Percentiles rank a stretch among this genome's conserved stretches.
Conservation (phyloP, 30 jellyfish, hydroid and myxozoan species). For the Rhopilema esculentum region DNA sequence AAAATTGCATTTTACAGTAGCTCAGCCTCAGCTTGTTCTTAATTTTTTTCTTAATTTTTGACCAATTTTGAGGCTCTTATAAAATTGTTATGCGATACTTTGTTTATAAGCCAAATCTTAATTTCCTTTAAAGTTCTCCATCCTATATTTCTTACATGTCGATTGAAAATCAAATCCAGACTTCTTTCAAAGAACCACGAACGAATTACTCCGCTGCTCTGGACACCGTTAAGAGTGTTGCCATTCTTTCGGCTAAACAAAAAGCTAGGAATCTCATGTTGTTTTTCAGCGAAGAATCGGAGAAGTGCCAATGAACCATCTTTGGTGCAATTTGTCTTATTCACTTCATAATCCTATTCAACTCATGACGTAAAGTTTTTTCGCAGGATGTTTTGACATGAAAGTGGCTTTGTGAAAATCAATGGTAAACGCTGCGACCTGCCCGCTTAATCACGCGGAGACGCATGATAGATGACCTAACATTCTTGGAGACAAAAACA, state of each 20-base stretch:
- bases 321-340: background rate
- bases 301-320: background rate
- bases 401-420: background rate
- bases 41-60: too few species aligned
- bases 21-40: too few species aligned
- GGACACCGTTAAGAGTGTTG: background rate
- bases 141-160: too few species aligned
- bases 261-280: background rate
- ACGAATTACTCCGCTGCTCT: background rate
- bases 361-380: background rate
- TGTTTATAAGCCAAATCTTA: too few species aligned
- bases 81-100: too few species aligned
- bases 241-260: background rate
- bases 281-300: background rate
- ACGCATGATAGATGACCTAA: slow-evolving; percentile 17
- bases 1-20: too few species aligned
- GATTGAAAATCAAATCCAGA: too few species aligned
- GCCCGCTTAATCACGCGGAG: background rate
- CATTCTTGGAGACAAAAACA: slow-evolving; percentile 19
- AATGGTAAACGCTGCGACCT: background rate
- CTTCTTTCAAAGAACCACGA: background rate
- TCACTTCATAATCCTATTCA: background rate
- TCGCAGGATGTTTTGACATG: background rate
- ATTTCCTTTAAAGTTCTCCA: too few species aligned
- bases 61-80: too few species aligned